A percentile compares a stretch with the other conserved stretches of the same genome.
Evolutionary conservation across 1,140 invertebrate species (phyloP).

Genomic region (Lepidotrigona ventralis): DNA sequence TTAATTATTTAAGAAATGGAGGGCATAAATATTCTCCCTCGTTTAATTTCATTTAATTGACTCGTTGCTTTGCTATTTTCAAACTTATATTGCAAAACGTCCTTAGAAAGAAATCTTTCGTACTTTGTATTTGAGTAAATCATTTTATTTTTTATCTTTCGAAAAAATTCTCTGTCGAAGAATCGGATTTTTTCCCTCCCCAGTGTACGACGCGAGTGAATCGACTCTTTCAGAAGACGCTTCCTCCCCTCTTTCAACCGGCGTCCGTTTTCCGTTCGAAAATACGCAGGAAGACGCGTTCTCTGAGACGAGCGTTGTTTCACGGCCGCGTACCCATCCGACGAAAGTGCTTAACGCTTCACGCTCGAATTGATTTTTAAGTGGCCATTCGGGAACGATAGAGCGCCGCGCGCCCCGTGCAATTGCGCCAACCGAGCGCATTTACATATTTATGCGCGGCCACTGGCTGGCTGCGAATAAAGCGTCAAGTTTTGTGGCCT

Average conservation of each 20-base stretch:
- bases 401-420: not conserved
- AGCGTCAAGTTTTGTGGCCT: not conserved
- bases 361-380: slow-evolving; percentile 36
- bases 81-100: no score
- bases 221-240: slow-evolving; percentile 47
- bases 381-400: slow-evolving; percentile 26
- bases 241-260: slow-evolving; percentile 5
- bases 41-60: no score
- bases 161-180: no score
- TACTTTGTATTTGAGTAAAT: no score
- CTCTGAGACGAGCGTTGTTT: slow-evolving; percentile 58
- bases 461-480: not conserved
- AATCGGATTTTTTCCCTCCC: no score
- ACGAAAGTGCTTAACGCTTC: slow-evolving; percentile 43
- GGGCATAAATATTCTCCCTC: no score
- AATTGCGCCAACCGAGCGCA: not conserved
- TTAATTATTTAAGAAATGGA: no score
- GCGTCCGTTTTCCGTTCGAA: slow-evolving; percentile 49
- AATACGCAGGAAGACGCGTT: slow-evolving; percentile 28
- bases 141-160: no score
- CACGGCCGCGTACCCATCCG: slow-evolving; percentile 18
- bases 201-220: slow-evolving; percentile 25
- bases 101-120: no score
- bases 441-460: slow-evolving; percentile 20
- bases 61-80: no score